These are phyloP conservation scores for Torymus tubicola DNA, from an alignment of 2,888 invertebrate species.

Conservation along the genomic window DNA sequence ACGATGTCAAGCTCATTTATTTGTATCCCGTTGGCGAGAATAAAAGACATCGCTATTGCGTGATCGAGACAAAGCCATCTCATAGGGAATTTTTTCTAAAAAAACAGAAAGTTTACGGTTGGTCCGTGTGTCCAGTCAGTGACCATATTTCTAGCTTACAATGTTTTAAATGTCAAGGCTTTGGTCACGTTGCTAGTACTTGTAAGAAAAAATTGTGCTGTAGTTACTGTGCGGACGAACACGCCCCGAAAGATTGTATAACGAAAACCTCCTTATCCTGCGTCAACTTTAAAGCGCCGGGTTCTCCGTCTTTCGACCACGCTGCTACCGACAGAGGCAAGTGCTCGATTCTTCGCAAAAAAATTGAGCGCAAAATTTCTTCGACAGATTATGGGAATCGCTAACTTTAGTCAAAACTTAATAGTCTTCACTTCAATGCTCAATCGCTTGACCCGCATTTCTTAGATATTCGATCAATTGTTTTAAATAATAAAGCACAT, in stretches of 20 bases:
- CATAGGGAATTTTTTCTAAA: no score
- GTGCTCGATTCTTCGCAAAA: no score
- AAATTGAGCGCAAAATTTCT: no score
- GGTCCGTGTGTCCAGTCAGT: background rate
- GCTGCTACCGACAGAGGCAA: no score
- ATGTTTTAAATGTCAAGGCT: background rate
- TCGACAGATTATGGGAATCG: no score
- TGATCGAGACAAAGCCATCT: background rate
- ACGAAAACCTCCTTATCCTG: background rate
- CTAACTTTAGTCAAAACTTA: no score
- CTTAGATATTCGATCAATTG: background rate
- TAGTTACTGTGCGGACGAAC: background rate
- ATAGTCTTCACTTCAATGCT: no score
- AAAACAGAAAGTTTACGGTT: background rate
- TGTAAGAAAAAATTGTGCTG: background rate
- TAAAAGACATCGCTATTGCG: no score
- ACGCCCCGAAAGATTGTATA: background rate
- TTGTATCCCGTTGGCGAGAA: no score
- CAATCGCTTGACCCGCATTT: no score
- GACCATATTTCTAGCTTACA: background rate
- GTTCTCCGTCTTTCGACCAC: no score
- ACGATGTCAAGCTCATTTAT: background rate
- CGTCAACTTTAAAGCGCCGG: background rate
- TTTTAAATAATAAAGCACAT: no score
- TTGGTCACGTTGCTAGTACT: background rate